A percentile compares a stretch with the other conserved stretches of the same genome.
phyloP scores from a whole-genome alignment of 2,888 invertebrate species.

The Dione vanillae region DNA sequence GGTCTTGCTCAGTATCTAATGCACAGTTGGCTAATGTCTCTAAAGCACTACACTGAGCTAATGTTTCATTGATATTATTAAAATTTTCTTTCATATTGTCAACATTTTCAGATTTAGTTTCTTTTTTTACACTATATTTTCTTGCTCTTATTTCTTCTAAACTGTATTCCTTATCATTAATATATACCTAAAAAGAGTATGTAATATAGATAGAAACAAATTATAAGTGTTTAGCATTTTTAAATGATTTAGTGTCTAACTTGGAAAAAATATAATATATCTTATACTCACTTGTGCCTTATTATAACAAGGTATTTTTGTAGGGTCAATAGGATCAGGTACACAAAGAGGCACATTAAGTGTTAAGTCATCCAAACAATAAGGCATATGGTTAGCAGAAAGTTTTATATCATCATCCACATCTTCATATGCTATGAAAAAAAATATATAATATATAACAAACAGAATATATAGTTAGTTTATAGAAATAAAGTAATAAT shows the following conservation, averaged over 20 bases:
- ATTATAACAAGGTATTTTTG: conserved; percentile 87
- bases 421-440: conserved; percentile 86
- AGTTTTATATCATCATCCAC: conserved; percentile 74
- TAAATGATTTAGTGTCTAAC: too few species aligned
- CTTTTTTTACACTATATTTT: conserved; percentile 77
- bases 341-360: conserved; percentile 84
- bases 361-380: conserved; percentile 81
- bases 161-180: conserved; percentile 87
- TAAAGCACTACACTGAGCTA: conserved; percentile 78
- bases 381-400: conserved; percentile 73
- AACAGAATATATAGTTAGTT: too few species aligned
- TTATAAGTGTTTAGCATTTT: too few species aligned
- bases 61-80: conserved; percentile 71
- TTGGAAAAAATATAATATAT: background rate
- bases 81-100: conserved; percentile 61
- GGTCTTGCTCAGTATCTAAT: conserved; percentile 76
- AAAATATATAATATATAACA: conserved; percentile 30
- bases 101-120: conserved; percentile 62
- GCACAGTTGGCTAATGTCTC: conserved; percentile 81
- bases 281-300: conserved; percentile 82
- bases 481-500: too few species aligned
- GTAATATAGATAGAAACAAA: background rate
- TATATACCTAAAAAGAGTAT: conserved; percentile 68
- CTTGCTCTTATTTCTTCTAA: conserved; percentile 90
- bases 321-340: conserved; percentile 86